Base-by-base conservation (phyloP, 2,113 vertebrate genomes). In the Pseudorhombus dupliciocellatus region DNA sequence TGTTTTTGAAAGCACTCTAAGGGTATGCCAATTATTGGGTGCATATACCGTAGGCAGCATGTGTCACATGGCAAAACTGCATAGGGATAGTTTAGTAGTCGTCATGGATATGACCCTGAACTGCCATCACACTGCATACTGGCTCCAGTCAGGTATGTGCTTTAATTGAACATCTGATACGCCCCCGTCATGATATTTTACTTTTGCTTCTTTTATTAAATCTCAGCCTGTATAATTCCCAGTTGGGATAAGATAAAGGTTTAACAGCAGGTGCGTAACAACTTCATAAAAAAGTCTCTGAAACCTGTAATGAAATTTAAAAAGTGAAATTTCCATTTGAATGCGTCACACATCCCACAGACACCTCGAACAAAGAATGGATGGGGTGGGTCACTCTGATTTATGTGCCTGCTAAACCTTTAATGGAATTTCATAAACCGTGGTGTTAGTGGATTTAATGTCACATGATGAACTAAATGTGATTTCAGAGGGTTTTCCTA, bases 1-100 rank as follows among this genome's bases (percentile, higher is more conserved):
- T 80, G 72, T 76, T 82, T 78, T 82, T 3, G 30, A 83, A 87
- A 84, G 77, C 15, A 24, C 70, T 80, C 55, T 16, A 26, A 80
- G 76, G 66, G 26, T 60, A 54, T 42, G 46, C 68, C 77, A 77
- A 68, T 78, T 85, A 88, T 69, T 65, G 21, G 74, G 66, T 77
- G 59, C 61, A 75, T 46, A 75, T 55, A 80, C 51, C 70, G 68
- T 66, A 79, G 56, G 54, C 66, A 46, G 60, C 63, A 70, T 79
- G 54, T 73, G 79, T 59, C 1, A 4, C 12, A 26, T 21, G n/a
- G 59, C 57, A 61, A 56, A 15, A 31, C 22, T 21, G 6, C 46
- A 50, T n/a, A 50, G 20, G 20, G 46, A 50, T 21, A n/a, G 12
- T 4, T 51, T n/a, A 40, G 37, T n/a, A n/a, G n/a, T n/a, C n/a